These are phyloP conservation scores for Darevskia mixta DNA, from an alignment of 2,797 vertebrate genomes.

Conservation along the genomic window DNA sequence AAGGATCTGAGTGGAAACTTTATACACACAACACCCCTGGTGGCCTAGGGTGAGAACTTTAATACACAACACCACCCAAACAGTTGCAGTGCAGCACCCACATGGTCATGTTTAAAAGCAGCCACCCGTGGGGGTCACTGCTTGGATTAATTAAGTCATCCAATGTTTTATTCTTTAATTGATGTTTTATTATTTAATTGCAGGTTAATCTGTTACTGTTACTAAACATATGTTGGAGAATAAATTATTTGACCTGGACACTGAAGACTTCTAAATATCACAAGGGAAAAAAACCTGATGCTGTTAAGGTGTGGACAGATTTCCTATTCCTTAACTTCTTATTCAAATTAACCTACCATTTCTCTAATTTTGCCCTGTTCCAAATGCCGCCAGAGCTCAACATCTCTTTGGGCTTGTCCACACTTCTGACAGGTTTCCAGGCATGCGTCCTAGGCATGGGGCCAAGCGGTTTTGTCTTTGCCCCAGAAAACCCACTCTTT, in stretches of 20 bases:
- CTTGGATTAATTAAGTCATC: background rate
- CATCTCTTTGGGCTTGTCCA: background rate
- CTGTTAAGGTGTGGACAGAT: background rate
- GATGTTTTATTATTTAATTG: background rate
- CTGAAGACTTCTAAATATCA: background rate
- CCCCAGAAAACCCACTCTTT: no score
- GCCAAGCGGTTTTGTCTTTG: no score
- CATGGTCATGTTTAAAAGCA: background rate
- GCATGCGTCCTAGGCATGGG: no score
- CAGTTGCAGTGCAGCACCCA: no score
- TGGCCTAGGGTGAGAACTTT: no score
- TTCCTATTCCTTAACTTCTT: background rate
- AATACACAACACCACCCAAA: no score
- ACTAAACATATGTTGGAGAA: background rate
- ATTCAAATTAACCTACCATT: background rate
- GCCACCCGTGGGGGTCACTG: background rate
- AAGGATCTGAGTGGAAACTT: no score
- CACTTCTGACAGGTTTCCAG: background rate
- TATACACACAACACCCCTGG: no score
- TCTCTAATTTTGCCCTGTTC: background rate
- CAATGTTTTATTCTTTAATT: no score
- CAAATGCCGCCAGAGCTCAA: background rate
- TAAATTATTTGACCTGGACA: background rate
- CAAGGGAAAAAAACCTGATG: background rate
- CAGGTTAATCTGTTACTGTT: background rate